phyloP scores from a whole-genome alignment of 2,797 vertebrate genomes.

The Rhynchonycteris naso region DNA sequence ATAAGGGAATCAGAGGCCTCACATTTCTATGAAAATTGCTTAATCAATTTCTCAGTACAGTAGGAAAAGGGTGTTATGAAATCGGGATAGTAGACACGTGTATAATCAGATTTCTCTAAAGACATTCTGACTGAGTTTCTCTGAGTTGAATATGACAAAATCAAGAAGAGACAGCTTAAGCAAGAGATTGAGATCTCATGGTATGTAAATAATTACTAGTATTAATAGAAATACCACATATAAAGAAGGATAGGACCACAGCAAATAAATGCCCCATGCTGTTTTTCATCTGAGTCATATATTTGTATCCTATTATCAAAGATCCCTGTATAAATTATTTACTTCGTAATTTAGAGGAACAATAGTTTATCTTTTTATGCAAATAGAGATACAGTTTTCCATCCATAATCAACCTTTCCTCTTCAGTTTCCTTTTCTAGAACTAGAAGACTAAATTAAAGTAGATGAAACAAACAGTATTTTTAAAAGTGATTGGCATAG shows the following conservation, averaged over 20 bases:
- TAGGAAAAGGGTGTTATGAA: constrained; percentile 31
- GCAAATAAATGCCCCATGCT: not conserved
- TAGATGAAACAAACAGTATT: not conserved
- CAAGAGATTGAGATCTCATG: not conserved
- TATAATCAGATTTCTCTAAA: constrained; percentile 54
- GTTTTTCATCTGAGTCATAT: not conserved
- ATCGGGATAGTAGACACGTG: not conserved
- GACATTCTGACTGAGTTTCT: constrained; percentile 44
- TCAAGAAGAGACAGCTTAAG: not conserved
- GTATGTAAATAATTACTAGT: not conserved
- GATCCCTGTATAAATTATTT: not conserved
- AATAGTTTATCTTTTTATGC: not conserved
- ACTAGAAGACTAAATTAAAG: not conserved
- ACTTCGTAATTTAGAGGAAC: not conserved
- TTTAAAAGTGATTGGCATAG: not conserved
- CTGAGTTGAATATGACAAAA: not conserved
- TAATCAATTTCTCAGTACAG: constrained; percentile 61
- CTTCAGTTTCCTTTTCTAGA: not conserved
- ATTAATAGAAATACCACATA: not conserved
- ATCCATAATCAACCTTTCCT: rapidly evolving
- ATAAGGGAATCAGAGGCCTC: constrained; percentile 54
- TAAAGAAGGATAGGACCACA: not conserved
- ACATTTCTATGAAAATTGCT: constrained; percentile 71
- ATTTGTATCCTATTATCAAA: not conserved
- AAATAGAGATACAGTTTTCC: not conserved